Base-by-base conservation (phyloP, 37 sponge, comb jelly and placozoan species). In the Beroe ovata region DNA sequence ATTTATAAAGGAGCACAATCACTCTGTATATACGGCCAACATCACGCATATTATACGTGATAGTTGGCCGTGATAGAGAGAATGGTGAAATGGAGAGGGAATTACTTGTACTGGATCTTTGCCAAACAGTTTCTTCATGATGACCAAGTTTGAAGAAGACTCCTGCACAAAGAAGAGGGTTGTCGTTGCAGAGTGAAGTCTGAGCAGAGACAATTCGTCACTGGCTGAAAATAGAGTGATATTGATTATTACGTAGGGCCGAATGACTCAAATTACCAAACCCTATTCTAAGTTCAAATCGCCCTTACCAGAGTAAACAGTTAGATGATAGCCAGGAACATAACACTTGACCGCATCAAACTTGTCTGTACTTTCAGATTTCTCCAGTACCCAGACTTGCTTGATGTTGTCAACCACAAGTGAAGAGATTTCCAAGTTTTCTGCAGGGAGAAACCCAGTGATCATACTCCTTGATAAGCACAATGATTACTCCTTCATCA, bases 371-470 rank as follows among this genome's bases (percentile, higher is more conserved):
- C 20, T 38, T 16, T 30, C 8, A 22, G 54, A 20, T 4, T 11
- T 40, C 23, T 42, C 21, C 28, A 77, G n/a, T 11, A 23, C 84
- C 84, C 84, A 77, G 1, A 77, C 84, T 23, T 77, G 84, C 6
- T 54, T 54, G 18, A 36, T 1, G 23, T 25, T 21, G 54, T 77
- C 84, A 0, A 77, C 42, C 23, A 21, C 84, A 42, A 77, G 4
- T 0, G 84, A 77, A 28, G 22, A 16, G 21, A 77, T 19, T 3
- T 38, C 41, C 47, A 77, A 25, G 54, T 40, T 19, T 36, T 77
- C 84, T 77, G 84, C n/a, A n/a, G n/a, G n/a, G n/a, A n/a, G n/a
- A n/a, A n/a, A n/a, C n/a, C n/a, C n/a, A n/a, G n/a, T n/a, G n/a
- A n/a, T n/a, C n/a, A n/a, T n/a, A n/a, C n/a, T n/a, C n/a, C n/a